Base-by-base conservation (phyloP, 2,888 invertebrate genomes). In the Catotricha subobsoleta region DNA sequence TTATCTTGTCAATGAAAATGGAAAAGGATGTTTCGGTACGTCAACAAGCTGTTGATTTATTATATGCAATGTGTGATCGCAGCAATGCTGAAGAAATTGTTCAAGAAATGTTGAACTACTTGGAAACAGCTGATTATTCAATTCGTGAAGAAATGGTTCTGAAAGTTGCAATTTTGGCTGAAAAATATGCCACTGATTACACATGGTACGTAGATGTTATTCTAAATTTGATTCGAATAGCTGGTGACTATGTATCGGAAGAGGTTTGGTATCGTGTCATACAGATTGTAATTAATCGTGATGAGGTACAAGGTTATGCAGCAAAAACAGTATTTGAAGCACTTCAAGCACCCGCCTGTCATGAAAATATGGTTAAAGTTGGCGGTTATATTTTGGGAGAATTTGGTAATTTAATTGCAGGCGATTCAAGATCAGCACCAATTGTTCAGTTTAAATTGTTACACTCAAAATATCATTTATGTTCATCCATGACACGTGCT, bases 331-430 rank as follows among this genome's bases (percentile, higher is more conserved):
- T 97, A 19, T 98, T 98, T 68, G 98, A 98, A 74, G 94, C 94
- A 43, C 67, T 97, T 41, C 95, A 98, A 69, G 95, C 95, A 25
- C 95, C 97, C 16, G 97, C 98, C 20, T 99, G 98, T 57, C 98
- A 98, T 62, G 98, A 99, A 66, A 99, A 99, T 62, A 98, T 99
- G 98, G 97, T 98, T 2, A 99, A 98, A 74, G 98, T 98, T 42
- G 97, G 97, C 45, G 98, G 97, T 41, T 98, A 98, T 56, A 97
- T 99, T 53, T 72, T 98, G 45, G 98, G 98, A 46, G 97, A 98
- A 66, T 98, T 98, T 67, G 98, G 98, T 41, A 99, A 99, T 67
- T 72, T 99, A 45, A 98, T 98, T 59, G 98, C 98, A 51, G 98
- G 98, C 13, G 98, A 98, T 64, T 86, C 90, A 45, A 73, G 97